Percentiles rank a stretch among this genome's conserved stretches.
Evolutionary conservation across 2,113 vertebrate species (phyloP).

Genomic region (Suncus etruscus): DNA sequence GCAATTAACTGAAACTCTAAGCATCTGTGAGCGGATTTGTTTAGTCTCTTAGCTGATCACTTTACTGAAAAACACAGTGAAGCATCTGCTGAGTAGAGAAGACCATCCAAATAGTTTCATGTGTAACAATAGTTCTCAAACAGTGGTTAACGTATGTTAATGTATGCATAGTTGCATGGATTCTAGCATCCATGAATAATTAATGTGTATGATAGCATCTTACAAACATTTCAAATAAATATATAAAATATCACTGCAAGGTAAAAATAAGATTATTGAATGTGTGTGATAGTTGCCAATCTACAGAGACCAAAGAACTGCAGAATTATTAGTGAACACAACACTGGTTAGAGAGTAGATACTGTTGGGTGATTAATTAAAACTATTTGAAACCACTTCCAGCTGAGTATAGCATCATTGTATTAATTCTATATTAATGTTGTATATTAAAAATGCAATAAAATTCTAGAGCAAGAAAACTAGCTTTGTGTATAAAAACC

Average conservation of each 20-base stretch:
- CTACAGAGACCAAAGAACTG: background rate
- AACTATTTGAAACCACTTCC: background rate
- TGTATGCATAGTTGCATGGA: background rate
- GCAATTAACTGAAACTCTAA: constrained; percentile 29
- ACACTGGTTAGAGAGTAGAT: background rate
- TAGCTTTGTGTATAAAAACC: background rate
- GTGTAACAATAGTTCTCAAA: background rate
- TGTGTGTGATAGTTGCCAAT: background rate
- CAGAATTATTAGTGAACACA: background rate
- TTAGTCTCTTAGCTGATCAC: background rate
- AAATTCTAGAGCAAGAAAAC: background rate
- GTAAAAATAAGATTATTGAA: background rate
- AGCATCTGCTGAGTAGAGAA: background rate
- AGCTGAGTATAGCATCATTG: background rate
- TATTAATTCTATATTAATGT: background rate
- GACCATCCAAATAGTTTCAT: background rate
- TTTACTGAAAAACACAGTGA: background rate
- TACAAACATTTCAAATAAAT: background rate
- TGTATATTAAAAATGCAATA: background rate
- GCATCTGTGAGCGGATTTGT: background rate
- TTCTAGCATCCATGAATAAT: background rate
- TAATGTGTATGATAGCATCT: background rate
- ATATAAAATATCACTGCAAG: background rate
- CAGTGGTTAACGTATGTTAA: background rate
- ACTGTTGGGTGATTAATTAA: background rate